A percentile compares a stretch with the other conserved stretches of the same genome.
Evolutionary conservation across 2,888 invertebrate genomes (phyloP).

Genomic region (Danaus chrysippus): DNA sequence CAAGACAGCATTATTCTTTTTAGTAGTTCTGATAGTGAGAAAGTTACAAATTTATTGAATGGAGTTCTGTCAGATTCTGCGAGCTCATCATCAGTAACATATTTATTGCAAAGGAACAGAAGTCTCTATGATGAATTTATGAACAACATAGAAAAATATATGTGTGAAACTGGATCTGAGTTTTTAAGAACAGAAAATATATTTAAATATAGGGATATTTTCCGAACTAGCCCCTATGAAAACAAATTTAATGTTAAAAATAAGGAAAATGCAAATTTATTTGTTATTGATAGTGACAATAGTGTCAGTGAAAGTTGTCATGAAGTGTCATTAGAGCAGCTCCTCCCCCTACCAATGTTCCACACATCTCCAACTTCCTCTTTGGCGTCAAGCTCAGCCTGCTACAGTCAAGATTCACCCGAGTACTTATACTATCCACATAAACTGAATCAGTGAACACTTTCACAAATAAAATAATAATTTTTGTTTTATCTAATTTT

Average conservation of each 20-base stretch:
- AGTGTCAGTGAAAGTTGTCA: constrained; percentile 42
- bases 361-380: constrained; percentile 11
- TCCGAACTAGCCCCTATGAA: constrained; percentile 43
- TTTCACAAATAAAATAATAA: constrained; percentile 11
- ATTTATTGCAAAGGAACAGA: constrained; percentile 24
- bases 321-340: constrained; percentile 9
- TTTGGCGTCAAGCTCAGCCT: background rate
- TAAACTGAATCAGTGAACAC: constrained; percentile 48
- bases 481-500: constrained; percentile 8
- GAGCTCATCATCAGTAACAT: constrained; percentile 32
- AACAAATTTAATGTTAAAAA: constrained; percentile 13
- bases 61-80: constrained; percentile 23
- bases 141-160: constrained; percentile 45
- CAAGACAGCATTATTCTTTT: constrained; percentile 34
- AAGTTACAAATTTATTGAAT: constrained; percentile 6
- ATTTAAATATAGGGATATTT: constrained; percentile 39
- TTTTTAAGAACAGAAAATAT: constrained; percentile 43
- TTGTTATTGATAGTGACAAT: constrained; percentile 15
- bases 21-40: constrained; percentile 33
- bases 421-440: constrained; percentile 62
- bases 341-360: background rate
- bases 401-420: constrained; percentile 44
- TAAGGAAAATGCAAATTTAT: background rate
- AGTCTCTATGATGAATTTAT: constrained; percentile 52
- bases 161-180: constrained; percentile 41